Percentiles rank a stretch among this genome's conserved stretches.
phyloP scores from a whole-genome alignment of 2,888 invertebrate species.

The Pachymerium ferrugineum region DNA sequence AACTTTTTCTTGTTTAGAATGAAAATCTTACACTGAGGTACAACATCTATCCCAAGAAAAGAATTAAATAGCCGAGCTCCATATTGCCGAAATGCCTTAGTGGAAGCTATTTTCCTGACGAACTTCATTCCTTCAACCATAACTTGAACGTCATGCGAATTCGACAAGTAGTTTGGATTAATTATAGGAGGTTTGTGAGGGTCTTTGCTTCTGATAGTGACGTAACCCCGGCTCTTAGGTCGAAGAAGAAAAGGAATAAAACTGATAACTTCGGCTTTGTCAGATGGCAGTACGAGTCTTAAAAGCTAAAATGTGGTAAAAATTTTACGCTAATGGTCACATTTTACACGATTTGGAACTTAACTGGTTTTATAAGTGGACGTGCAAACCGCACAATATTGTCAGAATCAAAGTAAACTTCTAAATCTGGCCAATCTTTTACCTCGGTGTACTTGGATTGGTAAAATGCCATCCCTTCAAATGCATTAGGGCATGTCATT shows the following conservation, averaged over 20 bases:
- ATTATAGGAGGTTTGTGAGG: conserved; percentile 49
- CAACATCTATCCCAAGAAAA: neutral
- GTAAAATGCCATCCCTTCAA: neutral
- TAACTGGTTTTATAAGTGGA: neutral
- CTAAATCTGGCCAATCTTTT: neutral
- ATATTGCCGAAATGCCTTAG: neutral
- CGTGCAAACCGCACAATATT: neutral
- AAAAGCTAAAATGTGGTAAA: neutral
- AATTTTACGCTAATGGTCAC: neutral
- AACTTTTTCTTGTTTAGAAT: neutral
- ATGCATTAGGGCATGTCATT: neutral
- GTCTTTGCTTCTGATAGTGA: conserved; percentile 48
- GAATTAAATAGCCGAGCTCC: neutral
- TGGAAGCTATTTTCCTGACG: neutral
- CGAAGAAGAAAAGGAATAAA: conserved; percentile 42
- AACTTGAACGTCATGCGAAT: conserved; percentile 42
- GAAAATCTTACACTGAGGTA: neutral
- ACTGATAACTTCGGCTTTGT: neutral
- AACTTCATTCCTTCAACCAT: conserved; percentile 34
- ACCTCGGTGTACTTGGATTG: neutral
- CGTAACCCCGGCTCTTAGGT: conserved; percentile 47
- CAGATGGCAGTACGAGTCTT: no score
- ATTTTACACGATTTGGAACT: neutral
- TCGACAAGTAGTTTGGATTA: conserved; percentile 50
- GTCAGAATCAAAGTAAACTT: neutral